Evolutionary conservation across 2,113 vertebrate genomes (phyloP).

Genomic region (Falcunculus frontatus): DNA sequence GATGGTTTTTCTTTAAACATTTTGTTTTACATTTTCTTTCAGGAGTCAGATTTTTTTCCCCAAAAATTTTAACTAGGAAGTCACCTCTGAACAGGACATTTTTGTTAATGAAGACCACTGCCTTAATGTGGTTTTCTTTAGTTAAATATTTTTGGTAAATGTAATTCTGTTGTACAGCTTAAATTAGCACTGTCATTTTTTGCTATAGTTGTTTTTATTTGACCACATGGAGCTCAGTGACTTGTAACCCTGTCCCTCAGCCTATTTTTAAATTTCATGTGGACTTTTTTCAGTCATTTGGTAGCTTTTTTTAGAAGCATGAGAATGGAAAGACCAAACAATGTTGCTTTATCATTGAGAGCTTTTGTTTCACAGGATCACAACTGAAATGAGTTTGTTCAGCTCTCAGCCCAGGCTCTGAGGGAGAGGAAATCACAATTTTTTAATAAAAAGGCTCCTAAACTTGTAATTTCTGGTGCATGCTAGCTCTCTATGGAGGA

Average conservation of each 20-base stretch:
- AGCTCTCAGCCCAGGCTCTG: not conserved
- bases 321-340: constrained; percentile 67
- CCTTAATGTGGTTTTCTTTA: constrained; percentile 35
- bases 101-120: constrained; percentile 47
- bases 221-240: constrained; percentile 55
- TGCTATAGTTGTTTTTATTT: constrained; percentile 53
- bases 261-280: constrained; percentile 74
- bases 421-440: not conserved
- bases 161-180: constrained; percentile 57
- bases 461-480: not conserved
- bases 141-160: constrained; percentile 66
- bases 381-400: constrained; percentile 35
- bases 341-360: constrained; percentile 51
- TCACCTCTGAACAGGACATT: constrained; percentile 27
- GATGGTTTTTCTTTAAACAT: not conserved
- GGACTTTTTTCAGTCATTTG: constrained; percentile 19
- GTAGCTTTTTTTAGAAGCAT: constrained; percentile 47
- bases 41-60: not conserved
- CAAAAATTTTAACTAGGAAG: not conserved
- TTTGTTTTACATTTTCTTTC: not conserved
- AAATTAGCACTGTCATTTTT: constrained; percentile 52
- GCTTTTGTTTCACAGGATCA: constrained; percentile 45
- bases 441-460: not conserved
- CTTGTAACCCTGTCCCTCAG: constrained; percentile 58
- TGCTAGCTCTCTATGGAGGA: not conserved